A percentile compares a stretch with the other conserved stretches of the same genome.
Conservation (phyloP, 2,797 vertebrate species). For the Bovichtus diacanthus region DNA sequence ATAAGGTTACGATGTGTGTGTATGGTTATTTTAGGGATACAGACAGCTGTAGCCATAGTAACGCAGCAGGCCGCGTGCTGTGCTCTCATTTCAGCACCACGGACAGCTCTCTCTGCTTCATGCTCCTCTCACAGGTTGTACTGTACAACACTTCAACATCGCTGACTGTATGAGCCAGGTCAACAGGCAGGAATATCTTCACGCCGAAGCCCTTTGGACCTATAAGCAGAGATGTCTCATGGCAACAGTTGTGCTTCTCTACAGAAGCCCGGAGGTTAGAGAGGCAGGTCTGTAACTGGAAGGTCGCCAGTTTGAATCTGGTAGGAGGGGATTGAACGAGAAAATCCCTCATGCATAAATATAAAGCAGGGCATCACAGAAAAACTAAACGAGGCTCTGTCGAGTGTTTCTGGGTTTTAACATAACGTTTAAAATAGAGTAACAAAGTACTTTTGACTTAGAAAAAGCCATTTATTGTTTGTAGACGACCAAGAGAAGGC, state of each 20-base stretch:
- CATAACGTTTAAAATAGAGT: neutral
- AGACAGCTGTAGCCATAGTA: constrained; percentile 82
- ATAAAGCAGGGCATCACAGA: constrained; percentile 39
- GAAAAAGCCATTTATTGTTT: neutral
- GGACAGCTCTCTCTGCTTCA: constrained; percentile 52
- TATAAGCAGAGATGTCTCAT: neutral
- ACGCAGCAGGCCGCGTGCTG: constrained; percentile 71
- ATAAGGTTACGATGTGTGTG: constrained; percentile 69
- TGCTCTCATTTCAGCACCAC: constrained; percentile 71
- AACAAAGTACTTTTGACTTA: neutral
- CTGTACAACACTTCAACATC: constrained; percentile 2
- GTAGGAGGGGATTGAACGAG: constrained; percentile 53
- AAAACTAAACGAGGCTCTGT: neutral
- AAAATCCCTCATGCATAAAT: constrained; percentile 53
- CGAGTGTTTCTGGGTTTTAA: constrained; percentile 7
- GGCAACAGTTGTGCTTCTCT: constrained; percentile 37
- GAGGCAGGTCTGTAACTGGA: constrained; percentile 56
- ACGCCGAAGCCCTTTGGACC: neutral
- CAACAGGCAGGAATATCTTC: neutral
- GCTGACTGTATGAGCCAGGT: constrained; percentile 3
- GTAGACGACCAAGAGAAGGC: neutral
- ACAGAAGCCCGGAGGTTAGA: constrained; percentile 45
- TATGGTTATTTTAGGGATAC: constrained; percentile 81
- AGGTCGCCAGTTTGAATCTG: constrained; percentile 62
- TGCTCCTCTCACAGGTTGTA: neutral